phyloP scores from a whole-genome alignment of 2,113 vertebrate genomes.

The Ophthalmolycus amberensis region DNA sequence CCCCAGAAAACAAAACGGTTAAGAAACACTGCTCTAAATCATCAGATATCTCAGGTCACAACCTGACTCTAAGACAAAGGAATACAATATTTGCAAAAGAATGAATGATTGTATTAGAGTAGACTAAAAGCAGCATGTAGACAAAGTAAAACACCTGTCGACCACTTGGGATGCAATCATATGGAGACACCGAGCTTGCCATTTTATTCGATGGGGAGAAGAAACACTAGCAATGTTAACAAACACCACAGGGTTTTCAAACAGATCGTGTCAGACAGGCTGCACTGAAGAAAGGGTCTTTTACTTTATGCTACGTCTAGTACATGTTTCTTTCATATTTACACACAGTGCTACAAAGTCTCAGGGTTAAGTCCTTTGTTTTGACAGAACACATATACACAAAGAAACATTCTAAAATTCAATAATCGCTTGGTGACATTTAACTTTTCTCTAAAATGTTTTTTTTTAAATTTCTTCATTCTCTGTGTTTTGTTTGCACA shows the following conservation, averaged over 20 bases:
- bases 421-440: background rate
- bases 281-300: background rate
- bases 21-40: background rate
- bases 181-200: background rate
- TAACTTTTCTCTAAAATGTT: background rate
- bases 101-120: slow-evolving; percentile 8
- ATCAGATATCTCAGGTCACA: slow-evolving; percentile 28
- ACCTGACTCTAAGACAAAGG: slow-evolving; percentile 18
- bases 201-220: slow-evolving; percentile 9
- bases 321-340: background rate
- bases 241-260: background rate
- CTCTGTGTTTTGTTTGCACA: background rate
- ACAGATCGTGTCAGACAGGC: background rate
- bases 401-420: background rate
- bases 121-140: slow-evolving; percentile 16
- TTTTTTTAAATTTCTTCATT: background rate
- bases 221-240: slow-evolving; percentile 7
- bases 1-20: too few relatives aligned
- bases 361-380: background rate
- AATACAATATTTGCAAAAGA: background rate
- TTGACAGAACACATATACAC: background rate
- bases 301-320: background rate
- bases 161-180: slow-evolving; percentile 9
- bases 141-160: slow-evolving; percentile 19
- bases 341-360: background rate